These are phyloP conservation scores for Pocillopora verrucosa DNA, from an alignment of 64 coral and sea anemone species.

Conservation along the genomic window DNA sequence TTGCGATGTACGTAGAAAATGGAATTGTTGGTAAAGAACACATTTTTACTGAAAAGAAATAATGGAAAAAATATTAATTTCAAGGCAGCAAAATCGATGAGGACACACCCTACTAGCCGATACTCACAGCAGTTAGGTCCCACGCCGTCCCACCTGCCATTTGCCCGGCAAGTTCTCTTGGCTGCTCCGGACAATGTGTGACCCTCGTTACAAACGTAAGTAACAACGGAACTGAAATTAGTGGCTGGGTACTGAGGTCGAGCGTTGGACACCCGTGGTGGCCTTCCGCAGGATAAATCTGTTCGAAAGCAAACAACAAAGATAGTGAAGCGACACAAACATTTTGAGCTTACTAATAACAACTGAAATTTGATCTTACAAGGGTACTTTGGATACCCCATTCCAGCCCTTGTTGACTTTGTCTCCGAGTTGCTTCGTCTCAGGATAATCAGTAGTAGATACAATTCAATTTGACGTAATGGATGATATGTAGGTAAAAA, in stretches of 20 bases:
- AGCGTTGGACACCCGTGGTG: conserved; percentile 7
- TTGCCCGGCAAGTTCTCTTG: conserved; percentile 22
- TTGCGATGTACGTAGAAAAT: conserved; percentile 7
- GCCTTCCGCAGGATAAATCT: conserved; percentile 47
- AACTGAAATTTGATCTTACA: too few species aligned
- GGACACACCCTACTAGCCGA: too few species aligned
- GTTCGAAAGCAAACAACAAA: background rate
- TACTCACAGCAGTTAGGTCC: conserved; percentile 54
- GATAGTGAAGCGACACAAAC: background rate
- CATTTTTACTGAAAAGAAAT: conserved; percentile 7
- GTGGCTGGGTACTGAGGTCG: background rate
- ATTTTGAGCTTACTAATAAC: too few species aligned
- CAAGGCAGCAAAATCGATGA: too few species aligned
- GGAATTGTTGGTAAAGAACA: background rate
- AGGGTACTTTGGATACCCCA: too few species aligned
- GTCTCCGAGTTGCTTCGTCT: too few species aligned
- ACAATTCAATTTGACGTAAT: too few species aligned
- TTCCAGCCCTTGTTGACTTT: too few species aligned
- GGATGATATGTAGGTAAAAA: too few species aligned
- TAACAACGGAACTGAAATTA: conserved; percentile 13
- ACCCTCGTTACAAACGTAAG: conserved; percentile 39
- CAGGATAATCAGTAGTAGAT: too few species aligned
- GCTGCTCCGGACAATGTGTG: conserved; percentile 36
- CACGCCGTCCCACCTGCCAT: conserved; percentile 30
- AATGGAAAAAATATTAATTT: background rate